Percentiles rank a stretch among this genome's conserved stretches.
phyloP scores from a whole-genome alignment of 2,113 vertebrate genomes.

The Onychorhynchus coronatus region DNA sequence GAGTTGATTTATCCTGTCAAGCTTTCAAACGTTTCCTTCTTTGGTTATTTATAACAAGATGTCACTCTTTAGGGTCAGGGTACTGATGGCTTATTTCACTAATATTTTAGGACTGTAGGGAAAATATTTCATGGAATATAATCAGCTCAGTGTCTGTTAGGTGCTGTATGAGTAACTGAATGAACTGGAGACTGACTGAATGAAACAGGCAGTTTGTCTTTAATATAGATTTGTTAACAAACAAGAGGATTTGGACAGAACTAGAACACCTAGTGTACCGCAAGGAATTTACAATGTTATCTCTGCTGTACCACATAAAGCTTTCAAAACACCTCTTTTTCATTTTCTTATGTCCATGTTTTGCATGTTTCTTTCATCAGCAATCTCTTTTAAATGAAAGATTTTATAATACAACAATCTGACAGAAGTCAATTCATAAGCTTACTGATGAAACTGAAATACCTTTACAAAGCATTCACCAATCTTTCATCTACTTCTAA shows the following conservation, averaged over 20 bases:
- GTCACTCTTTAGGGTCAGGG: neutral
- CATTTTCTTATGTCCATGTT: neutral
- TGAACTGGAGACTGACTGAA: neutral
- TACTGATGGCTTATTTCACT: conserved; percentile 5
- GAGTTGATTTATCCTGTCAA: neutral
- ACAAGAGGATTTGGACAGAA: neutral
- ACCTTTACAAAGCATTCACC: neutral
- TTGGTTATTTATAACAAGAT: conserved; percentile 10
- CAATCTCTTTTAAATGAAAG: neutral
- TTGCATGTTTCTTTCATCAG: neutral
- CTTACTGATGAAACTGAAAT: neutral
- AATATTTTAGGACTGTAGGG: neutral
- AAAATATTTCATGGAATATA: neutral
- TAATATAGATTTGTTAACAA: neutral
- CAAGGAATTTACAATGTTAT: neutral
- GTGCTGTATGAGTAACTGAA: neutral
- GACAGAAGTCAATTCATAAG: neutral
- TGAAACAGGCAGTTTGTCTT: neutral
- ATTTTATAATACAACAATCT: neutral
- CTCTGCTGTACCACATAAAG: neutral
- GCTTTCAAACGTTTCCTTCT: neutral
- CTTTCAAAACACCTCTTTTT: neutral
- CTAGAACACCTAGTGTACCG: neutral
- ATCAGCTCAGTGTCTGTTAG: neutral
- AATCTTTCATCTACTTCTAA: neutral